These are phyloP conservation scores for Unio delphinus DNA, from an alignment of 2,888 invertebrate species.

Conservation along the genomic window DNA sequence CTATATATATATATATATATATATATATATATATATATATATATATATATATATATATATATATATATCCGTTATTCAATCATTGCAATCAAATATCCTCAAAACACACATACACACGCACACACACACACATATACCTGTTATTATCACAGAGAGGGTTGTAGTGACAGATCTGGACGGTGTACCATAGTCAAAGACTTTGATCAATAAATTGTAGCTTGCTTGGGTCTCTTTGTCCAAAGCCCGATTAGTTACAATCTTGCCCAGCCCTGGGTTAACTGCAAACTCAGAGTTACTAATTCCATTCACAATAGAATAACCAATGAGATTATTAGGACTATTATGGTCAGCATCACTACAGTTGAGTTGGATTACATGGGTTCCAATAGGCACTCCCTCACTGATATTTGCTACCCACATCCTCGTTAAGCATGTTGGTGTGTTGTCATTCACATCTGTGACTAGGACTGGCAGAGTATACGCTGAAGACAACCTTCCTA, in stretches of 20 bases:
- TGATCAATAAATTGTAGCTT: constrained; percentile 29
- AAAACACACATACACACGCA: no score
- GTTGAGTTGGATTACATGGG: constrained; percentile 32
- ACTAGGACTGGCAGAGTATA: no score
- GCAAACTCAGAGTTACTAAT: no score
- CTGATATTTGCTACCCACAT: constrained; percentile 34
- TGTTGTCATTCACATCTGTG: constrained; percentile 47
- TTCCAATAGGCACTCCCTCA: constrained; percentile 34
- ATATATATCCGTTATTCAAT: no score
- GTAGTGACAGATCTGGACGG: constrained; percentile 25
- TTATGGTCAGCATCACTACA: constrained; percentile 48
- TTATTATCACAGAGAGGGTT: constrained; percentile 31
- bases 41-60: no score
- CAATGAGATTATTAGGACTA: constrained; percentile 38
- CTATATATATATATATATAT: no score
- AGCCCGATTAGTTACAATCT: constrained; percentile 18
- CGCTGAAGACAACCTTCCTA: no score
- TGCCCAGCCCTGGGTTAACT: constrained; percentile 9
- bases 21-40: no score
- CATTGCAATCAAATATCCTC: no score
- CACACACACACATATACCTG: constrained; percentile 17
- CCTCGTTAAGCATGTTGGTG: constrained; percentile 48
- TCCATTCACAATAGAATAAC: no score
- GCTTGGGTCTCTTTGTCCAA: constrained; percentile 40
- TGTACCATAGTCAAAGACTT: constrained; percentile 32